These are phyloP conservation scores for Diaperis boleti DNA, from an alignment of 2,888 invertebrate genomes.

Conservation along the genomic window DNA sequence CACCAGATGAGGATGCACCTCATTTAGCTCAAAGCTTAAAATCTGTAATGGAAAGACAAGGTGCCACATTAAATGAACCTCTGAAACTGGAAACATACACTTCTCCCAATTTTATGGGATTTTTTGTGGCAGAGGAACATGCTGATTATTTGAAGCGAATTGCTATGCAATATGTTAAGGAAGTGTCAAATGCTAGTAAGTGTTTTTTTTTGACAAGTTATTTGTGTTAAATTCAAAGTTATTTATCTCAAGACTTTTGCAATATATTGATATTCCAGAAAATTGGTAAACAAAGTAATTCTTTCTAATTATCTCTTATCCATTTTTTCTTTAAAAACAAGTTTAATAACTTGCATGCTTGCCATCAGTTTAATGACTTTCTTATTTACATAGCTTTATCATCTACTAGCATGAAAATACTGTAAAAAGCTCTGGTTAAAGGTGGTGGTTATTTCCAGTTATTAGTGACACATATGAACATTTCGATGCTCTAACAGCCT, in stretches of 20 bases:
- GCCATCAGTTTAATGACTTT: background rate
- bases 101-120: conserved; percentile 91
- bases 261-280: no score
- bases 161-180: conserved; percentile 84
- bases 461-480: conserved; percentile 81
- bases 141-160: conserved; percentile 84
- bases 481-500: conserved; percentile 80
- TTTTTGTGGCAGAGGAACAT: conserved; percentile 87
- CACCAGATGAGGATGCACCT: conserved; percentile 79
- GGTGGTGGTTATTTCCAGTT: conserved; percentile 69
- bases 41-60: conserved; percentile 79
- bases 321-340: background rate
- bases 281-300: no score
- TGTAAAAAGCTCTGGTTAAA: conserved; percentile 34
- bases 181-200: conserved; percentile 82
- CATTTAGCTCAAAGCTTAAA: conserved; percentile 79
- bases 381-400: conserved; percentile 3
- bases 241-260: no score
- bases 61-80: conserved; percentile 74
- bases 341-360: conserved; percentile 20
- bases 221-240: no score
- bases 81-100: conserved; percentile 85
- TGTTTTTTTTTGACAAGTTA: no score
- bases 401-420: conserved; percentile 18
- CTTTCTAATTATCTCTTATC: conserved; percentile 2